Base-by-base conservation (phyloP, 2,888 invertebrate species). In the Synergus itoensis region DNA sequence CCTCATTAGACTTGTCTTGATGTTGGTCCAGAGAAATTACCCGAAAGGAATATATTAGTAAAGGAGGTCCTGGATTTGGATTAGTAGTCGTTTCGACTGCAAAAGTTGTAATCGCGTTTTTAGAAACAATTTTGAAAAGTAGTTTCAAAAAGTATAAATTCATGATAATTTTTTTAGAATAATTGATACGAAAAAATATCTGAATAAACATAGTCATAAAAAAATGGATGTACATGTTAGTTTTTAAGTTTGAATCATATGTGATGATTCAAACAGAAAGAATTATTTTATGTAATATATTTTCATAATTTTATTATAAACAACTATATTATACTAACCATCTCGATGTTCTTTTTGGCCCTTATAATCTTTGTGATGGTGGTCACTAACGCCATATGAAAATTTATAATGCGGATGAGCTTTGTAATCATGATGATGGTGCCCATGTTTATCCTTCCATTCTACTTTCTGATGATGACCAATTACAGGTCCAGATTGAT, bases 261-360 rank as follows among this genome's bases (percentile, higher is more conserved):
- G n/a, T n/a, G 53, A 53, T 53, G 53, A 53, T 53, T 0, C 7
- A 53, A n/a, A n/a, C n/a, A n/a, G 8, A 53, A 53, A 53, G n/a
- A 53, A 53, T 53, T n/a, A 53, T 0, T 41, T 43, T 43, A 43
- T 43, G 11, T 43, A n/a, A n/a, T 11, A 43, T 1, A 43, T 43
- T 43, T 43, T 9, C 2, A 43, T 11, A 41, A 7, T 1, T 7
- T 9, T 7, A 41, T 9, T 41, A 41, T 28, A 43, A 43, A 43
- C 0, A 11, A 53, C n/a, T 53, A 3, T 53, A n/a, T 53, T 18
- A 63, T 81, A 69, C 84, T 57, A 77, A 89, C 88, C 90, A 57
- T 90, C 87, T 8, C 87, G 85, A 76, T 90, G 85, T 69, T 90
- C 87, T 69, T 86, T 87, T 67, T 90, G 89, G 2, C 86, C 87